A percentile compares a stretch with the other conserved stretches of the same genome.
phyloP scores from a whole-genome alignment of 2,888 invertebrate genomes.

The Oeneis ivallda region DNA sequence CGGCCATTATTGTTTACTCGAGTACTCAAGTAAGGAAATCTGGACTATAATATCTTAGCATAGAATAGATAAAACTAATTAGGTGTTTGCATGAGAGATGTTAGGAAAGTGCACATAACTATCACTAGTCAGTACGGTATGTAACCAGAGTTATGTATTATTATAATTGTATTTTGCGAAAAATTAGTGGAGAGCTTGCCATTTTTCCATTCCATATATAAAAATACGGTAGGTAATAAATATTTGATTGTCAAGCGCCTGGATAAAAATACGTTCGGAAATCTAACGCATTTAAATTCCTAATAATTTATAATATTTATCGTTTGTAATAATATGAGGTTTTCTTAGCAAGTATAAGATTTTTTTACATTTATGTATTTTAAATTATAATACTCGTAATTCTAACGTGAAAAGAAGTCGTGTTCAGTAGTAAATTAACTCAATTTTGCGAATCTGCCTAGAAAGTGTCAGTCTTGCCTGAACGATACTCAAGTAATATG shows the following conservation, averaged over 20 bases:
- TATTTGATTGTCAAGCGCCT: not conserved
- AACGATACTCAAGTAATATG: too few species aligned
- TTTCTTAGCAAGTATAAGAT: constrained; percentile 1
- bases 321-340: not conserved
- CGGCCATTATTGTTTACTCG: too few species aligned
- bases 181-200: constrained; percentile 32
- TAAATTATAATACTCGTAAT: not conserved
- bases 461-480: too few species aligned
- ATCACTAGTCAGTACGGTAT: constrained; percentile 64
- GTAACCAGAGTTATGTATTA: constrained; percentile 36
- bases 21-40: too few species aligned
- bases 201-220: constrained; percentile 31
- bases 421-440: too few species aligned
- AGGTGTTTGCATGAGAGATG: constrained; percentile 18
- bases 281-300: constrained; percentile 4
- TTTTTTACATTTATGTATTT: too few species aligned
- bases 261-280: not conserved
- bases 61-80: not conserved
- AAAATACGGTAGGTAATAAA: not conserved
- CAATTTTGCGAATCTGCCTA: too few species aligned
- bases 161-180: constrained; percentile 30
- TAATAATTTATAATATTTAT: constrained; percentile 9
- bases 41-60: constrained; percentile 23
- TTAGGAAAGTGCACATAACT: constrained; percentile 57
- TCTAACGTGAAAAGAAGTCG: not conserved